Percentiles rank a stretch among this genome's conserved stretches.
These are phyloP conservation scores for Sebastiscus tertius DNA, from an alignment of 2,797 vertebrate species.

Conservation along the genomic window DNA sequence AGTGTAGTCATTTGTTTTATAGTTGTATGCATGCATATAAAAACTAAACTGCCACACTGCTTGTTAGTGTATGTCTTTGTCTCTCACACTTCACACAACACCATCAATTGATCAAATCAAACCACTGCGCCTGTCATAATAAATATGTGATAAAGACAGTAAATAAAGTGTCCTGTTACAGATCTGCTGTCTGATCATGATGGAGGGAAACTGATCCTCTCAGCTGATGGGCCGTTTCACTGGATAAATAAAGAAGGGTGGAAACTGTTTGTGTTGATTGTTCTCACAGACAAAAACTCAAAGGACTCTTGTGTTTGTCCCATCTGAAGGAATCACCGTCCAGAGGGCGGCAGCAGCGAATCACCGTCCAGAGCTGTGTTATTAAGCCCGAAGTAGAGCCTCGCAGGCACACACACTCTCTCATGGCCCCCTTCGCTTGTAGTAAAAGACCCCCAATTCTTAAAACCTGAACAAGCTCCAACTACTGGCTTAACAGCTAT, in stretches of 20 bases:
- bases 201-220: constrained; percentile 23
- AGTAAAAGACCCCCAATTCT: background rate
- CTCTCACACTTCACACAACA: background rate
- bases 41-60: background rate
- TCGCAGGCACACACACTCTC: constrained; percentile 24
- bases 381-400: background rate
- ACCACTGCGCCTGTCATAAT: background rate
- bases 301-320: background rate
- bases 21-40: background rate
- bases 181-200: background rate
- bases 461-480: background rate
- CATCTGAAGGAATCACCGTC: constrained; percentile 30
- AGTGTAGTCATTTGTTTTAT: background rate
- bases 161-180: constrained; percentile 9
- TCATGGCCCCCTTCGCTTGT: rapidly evolving
- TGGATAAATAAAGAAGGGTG: constrained; percentile 23
- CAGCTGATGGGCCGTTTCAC: constrained; percentile 1
- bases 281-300: constrained; percentile 1
- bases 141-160: constrained; percentile 15
- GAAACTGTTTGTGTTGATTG: constrained; percentile 13
- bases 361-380: too few species aligned
- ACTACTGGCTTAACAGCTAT: background rate
- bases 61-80: background rate
- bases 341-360: constrained; percentile 73
- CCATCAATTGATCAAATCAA: constrained; percentile 14